Conservation (phyloP, 1,140 invertebrate species). For the Antheraea mylitta region DNA sequence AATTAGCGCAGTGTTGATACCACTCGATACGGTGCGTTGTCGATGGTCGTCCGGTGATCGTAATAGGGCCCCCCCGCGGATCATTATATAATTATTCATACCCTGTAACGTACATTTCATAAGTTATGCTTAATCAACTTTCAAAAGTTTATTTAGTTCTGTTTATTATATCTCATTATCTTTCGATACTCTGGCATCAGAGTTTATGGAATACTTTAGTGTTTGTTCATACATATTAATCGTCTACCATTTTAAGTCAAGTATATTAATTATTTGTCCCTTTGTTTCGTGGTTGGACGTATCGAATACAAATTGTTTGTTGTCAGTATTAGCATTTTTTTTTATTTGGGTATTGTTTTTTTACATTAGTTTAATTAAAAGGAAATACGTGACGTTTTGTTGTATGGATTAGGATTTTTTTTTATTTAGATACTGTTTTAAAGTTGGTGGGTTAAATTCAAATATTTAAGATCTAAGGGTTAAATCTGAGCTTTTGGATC, state of each 20-base stretch:
- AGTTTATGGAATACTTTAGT: background rate
- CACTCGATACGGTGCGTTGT: background rate
- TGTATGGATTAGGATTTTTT: too few relatives aligned
- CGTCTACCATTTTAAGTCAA: background rate
- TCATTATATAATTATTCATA: conserved; percentile 23
- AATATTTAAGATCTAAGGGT: too few relatives aligned
- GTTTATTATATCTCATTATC: conserved; percentile 16
- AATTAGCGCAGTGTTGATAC: conserved; percentile 27
- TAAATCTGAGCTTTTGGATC: too few relatives aligned
- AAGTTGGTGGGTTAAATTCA: too few relatives aligned
- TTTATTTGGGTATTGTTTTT: too few relatives aligned
- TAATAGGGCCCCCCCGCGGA: conserved; percentile 21
- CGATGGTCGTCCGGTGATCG: background rate
- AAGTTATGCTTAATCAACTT: background rate
- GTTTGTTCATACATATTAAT: background rate
- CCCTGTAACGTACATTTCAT: conserved; percentile 9
- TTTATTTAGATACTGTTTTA: too few relatives aligned
- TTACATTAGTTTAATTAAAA: too few relatives aligned
- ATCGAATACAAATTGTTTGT: too few relatives aligned
- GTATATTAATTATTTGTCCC: background rate
- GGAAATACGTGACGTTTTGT: too few relatives aligned
- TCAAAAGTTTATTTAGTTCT: conserved; percentile 23
- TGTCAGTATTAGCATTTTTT: too few relatives aligned
- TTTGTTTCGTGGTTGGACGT: too few relatives aligned
- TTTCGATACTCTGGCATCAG: background rate